Base-by-base conservation (phyloP, 2,888 invertebrate species). In the Sphaeridia pumilis region DNA sequence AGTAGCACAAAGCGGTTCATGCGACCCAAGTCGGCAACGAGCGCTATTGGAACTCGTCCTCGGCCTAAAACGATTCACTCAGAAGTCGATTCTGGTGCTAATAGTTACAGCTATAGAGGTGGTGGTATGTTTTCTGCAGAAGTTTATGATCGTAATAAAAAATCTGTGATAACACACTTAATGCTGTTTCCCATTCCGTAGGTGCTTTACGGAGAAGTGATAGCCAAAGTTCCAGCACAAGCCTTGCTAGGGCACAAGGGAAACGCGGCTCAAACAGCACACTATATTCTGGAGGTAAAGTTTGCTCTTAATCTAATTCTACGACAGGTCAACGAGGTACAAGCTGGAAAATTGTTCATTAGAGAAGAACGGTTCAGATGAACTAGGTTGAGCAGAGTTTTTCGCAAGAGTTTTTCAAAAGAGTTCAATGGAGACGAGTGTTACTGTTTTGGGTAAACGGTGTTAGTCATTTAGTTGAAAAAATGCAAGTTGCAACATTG, bases 41-140 rank as follows among this genome's bases (percentile, higher is more conserved):
- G 56, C 46, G 54, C 64, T 25, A 63, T 57, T 24, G 62, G 63
- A 46, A 60, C 67, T 28, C 78, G 87, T 58, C 87, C 86, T 41
- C 75, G 89, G 27, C 89, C 89, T 46, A 89, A 89, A 75, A 90
- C 89, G 41, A 88, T 90, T 58, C 89, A 90, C 46, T 60, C 62
- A 24, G 61, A 64, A 69, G 87, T 88, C 58, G 88, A 88, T 70
- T 81, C 83, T 67, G 82, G 83, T 49, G 81, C 82, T 36, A 63
- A 59, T 54, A 64, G 60, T 26, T 84, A 85, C 42, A 46, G 38
- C 38, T 46, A 41, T 26, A 46, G 31, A 27, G 31, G 52, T 21
- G 45, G 46, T 45, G 45, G 51, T 51, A 45, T 12, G 51, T 46
- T 17, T n/a, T n/a, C n/a, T n/a, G n/a, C n/a, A n/a, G 17, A 17